Evolutionary conservation across 2,797 vertebrate genomes (phyloP), one percentile per base, ranked within the genome.

Genomic region (Hyperoplus lanceolatus): DNA sequence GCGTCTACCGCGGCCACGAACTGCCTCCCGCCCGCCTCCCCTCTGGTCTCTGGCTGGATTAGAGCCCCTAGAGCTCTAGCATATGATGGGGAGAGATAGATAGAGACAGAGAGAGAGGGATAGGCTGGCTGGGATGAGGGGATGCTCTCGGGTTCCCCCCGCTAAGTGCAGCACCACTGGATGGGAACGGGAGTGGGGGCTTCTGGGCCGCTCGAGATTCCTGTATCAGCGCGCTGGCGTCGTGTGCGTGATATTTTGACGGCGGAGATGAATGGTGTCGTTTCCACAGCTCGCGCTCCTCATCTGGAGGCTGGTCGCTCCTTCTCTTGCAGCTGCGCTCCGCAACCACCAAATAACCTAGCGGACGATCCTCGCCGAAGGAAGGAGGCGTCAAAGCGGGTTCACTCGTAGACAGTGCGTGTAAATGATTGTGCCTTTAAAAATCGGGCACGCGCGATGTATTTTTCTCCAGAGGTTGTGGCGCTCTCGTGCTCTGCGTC

Each of bases 141-240:
- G 92, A 90, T 92, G 91, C 87, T 89, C 79, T 87, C 82, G 70
- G 87, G 71, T 82, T 45, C 74, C 73, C 75, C 78, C 57, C 74
- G 16, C 14, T 79, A n/a, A 55, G 73, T 55, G 78, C 70, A 53
- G 76, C 59, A 15, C 73, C 59, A 6, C 81, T 74, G 73, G 85
- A 67, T 65, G 69, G 56, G 63, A 61, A 69, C 29, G 39, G 55
- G 42, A 64, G 45, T 42, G 56, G 75, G 53, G 48, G 50, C 18
- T 71, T 8, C 51, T 54, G 76, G 82, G 71, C 63, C 79, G 65
- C 4, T 77, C 50, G 13, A 53, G 84, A 58, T 70, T 76, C 78
- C 77, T 15, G 62, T 43, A 56, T 18, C 14, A 8, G 73, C 67
- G 56, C 70, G 45, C 65, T 43, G 72, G 78, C 80, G 83, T 82